phyloP scores from a whole-genome alignment of 2,797 vertebrate genomes.

The Acanthopagrus latus region DNA sequence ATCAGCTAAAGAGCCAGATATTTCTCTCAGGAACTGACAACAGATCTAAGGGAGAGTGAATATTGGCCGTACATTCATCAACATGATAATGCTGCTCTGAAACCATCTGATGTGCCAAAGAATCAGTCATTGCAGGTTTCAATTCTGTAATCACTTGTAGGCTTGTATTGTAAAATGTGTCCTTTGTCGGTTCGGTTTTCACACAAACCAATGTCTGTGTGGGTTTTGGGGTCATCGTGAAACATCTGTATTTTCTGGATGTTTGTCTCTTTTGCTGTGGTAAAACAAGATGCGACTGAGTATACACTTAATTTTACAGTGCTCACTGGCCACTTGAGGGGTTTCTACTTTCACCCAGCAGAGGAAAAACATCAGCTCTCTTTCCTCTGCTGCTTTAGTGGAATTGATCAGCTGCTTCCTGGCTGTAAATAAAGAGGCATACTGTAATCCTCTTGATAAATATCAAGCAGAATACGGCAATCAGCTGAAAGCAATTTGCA shows the following conservation, averaged over 20 bases:
- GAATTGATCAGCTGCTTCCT: constrained; percentile 82
- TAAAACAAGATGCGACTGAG: constrained; percentile 37
- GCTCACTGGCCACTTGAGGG: constrained; percentile 45
- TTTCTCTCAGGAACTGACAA: not conserved
- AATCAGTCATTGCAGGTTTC: not conserved
- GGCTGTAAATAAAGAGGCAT: constrained; percentile 75
- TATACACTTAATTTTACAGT: constrained; percentile 38
- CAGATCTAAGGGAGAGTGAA: not conserved
- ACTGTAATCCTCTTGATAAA: constrained; percentile 88
- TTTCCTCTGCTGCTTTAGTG: constrained; percentile 41
- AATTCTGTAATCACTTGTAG: not conserved
- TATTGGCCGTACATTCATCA: not conserved
- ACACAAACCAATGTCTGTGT: constrained; percentile 7
- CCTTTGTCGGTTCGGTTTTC: constrained; percentile 20
- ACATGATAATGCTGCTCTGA: not conserved
- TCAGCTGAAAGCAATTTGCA: constrained; percentile 95
- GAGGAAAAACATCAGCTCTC: constrained; percentile 55
- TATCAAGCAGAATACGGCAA: constrained; percentile 88
- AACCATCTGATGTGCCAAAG: not conserved
- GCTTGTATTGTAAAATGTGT: not conserved
- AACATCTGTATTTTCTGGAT: constrained; percentile 26
- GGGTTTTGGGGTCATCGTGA: constrained; percentile 5
- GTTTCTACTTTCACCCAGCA: constrained; percentile 64
- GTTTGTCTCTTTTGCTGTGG: constrained; percentile 35
- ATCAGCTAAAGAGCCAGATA: not conserved